Conservation (phyloP, 2,888 invertebrate genomes). For the Caenorhabditis imperialis region DNA sequence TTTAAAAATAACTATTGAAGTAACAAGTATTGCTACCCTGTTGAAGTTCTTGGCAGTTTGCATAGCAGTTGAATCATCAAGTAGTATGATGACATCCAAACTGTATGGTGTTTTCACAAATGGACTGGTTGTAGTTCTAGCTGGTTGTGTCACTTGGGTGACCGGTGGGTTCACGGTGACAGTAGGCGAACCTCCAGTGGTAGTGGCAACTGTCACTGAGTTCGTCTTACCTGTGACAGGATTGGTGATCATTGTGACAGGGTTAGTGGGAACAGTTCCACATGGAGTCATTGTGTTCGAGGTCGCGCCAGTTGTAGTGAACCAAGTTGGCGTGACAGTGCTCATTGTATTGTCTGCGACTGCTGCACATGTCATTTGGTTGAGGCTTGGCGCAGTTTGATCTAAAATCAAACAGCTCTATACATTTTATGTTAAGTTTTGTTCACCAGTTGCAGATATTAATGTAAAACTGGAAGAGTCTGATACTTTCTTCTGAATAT, state of each 20-base stretch:
- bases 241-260: constrained; percentile 4
- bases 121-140: constrained; percentile 19
- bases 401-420: constrained; percentile 12
- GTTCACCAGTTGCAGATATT: constrained; percentile 18
- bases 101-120: constrained; percentile 38
- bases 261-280: not conserved
- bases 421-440: not conserved
- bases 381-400: constrained; percentile 18
- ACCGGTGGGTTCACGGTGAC: constrained; percentile 2
- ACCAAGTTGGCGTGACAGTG: constrained; percentile 4
- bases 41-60: constrained; percentile 34
- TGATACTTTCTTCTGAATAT: constrained; percentile 23
- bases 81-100: constrained; percentile 49
- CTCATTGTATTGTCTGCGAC: constrained; percentile 19
- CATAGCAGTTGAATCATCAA: constrained; percentile 57
- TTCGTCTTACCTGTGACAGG: not conserved
- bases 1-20: no score
- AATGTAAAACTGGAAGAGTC: constrained; percentile 12
- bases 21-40: no score
- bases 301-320: not conserved
- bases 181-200: not conserved
- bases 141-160: not conserved
- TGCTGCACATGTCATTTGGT: constrained; percentile 25
- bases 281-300: no score
- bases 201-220: no score